phyloP scores from a whole-genome alignment of 2,113 vertebrate genomes.

The Mugil cephalus region DNA sequence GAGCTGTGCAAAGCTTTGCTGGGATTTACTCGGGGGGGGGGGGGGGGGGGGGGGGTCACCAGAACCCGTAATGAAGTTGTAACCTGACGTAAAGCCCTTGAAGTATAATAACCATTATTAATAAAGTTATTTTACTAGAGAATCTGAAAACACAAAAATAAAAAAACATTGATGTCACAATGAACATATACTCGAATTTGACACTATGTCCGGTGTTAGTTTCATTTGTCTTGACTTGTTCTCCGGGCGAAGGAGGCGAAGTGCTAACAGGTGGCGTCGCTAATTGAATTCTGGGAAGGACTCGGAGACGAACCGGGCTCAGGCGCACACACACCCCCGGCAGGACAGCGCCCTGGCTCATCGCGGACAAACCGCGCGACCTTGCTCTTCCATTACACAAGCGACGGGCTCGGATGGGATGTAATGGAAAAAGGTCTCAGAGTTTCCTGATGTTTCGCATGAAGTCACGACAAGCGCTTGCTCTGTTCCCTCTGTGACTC shows the following conservation, averaged over 20 bases:
- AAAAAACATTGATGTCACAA: too few relatives aligned
- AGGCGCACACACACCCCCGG: slow-evolving; percentile 17
- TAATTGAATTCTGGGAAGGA: slow-evolving; percentile 56
- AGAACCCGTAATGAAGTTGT: too few relatives aligned
- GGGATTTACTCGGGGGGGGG: too few relatives aligned
- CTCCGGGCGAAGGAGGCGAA: too few relatives aligned
- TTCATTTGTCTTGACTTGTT: not conserved
- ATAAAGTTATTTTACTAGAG: too few relatives aligned
- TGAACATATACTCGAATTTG: too few relatives aligned
- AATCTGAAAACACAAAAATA: too few relatives aligned
- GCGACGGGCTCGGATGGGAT: slow-evolving; percentile 27
- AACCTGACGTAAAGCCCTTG: too few relatives aligned
- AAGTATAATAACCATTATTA: too few relatives aligned
- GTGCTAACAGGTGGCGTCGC: slow-evolving; percentile 63
- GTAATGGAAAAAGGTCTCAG: slow-evolving; percentile 67
- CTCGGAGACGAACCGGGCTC: slow-evolving; percentile 3
- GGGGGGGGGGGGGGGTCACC: too few relatives aligned
- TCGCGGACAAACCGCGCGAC: slow-evolving; percentile 30
- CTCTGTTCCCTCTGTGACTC: slow-evolving; percentile 30
- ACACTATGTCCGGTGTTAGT: too few relatives aligned
- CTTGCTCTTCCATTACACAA: slow-evolving; percentile 64
- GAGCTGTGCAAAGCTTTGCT: not conserved
- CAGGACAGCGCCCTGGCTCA: slow-evolving; percentile 5
- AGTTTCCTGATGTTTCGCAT: slow-evolving; percentile 46
- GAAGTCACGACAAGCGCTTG: not conserved